Base-by-base conservation (phyloP, 1,140 invertebrate species). In the Meloidogyne exigua region DNA sequence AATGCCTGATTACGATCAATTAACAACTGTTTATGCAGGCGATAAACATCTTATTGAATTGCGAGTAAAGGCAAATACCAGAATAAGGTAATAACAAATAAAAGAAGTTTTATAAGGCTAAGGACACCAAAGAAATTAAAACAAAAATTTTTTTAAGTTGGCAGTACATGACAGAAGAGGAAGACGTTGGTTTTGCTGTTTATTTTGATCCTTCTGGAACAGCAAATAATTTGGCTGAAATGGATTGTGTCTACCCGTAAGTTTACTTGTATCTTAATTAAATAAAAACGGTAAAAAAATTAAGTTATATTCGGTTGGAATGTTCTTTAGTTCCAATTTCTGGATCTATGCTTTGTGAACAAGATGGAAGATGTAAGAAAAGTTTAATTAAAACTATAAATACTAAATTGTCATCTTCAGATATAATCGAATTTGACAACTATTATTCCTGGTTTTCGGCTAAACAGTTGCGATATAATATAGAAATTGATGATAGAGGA, bases 111-210 rank as follows among this genome's bases (percentile, higher is more conserved):
- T 15, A 26, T 15, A 42, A 65, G 4, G 23, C 15, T 68, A 42
- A 9, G 21, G 21, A 67, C 26, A 68, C 4, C 18, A 23, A 18
- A 57, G n/a, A 57, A 21, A n/a, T 57, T 21, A n/a, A 21, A 21
- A 25, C 7, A 32, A 32, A 32, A 32, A 3, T 32, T 64, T 63
- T 2, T 28, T 80, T 78, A 74, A 85, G 84, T 69, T 86, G 85
- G 85, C 83, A 85, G 36, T 86, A 87, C 74, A 85, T 87, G 82
- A 86, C 83, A n/a, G 82, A 82, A 44, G 85, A 86, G 67, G 85
- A 86, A 63, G 85, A 86, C 70, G 84, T 86, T 44, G 85, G 85
- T 4, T 86, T 86, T 72, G 86, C 84, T 12, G 80, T 87, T 66
- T 82, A 86, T 69, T 84, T 76, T 69, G 85, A 87, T 76, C 62